Conservation (phyloP, 92 coral and sea anemone species). For the Umimayanthus kanabou region DNA sequence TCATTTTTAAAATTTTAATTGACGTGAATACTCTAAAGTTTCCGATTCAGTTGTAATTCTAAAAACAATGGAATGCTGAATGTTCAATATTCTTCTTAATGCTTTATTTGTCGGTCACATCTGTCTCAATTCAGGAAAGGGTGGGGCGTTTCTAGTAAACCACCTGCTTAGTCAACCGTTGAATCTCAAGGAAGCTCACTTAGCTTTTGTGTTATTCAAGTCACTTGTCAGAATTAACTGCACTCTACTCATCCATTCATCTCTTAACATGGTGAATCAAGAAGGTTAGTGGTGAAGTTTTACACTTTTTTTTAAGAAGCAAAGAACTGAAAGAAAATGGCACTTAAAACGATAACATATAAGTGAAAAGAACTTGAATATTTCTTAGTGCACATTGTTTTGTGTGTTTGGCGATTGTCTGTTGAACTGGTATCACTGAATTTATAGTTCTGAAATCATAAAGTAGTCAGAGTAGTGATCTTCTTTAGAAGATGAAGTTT, state of each 20-base stretch:
- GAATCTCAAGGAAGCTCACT: slow-evolving; percentile 3
- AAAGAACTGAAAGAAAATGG: not conserved
- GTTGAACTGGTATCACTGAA: not conserved
- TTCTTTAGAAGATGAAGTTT: not conserved
- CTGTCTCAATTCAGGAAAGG: slow-evolving; percentile 38
- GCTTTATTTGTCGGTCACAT: slow-evolving; percentile 26
- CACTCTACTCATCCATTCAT: not conserved
- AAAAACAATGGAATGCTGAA: not conserved
- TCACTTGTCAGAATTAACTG: not conserved
- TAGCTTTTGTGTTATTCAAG: slow-evolving; percentile 6
- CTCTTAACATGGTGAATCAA: slow-evolving; percentile 31
- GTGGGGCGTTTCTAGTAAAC: slow-evolving; percentile 9
- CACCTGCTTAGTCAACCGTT: slow-evolving; percentile 21
- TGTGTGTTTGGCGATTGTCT: not conserved
- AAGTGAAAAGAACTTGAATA: not conserved
- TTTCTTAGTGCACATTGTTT: not conserved
- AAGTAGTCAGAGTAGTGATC: not conserved
- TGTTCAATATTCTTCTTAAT: slow-evolving; percentile 3
- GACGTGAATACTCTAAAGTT: not conserved
- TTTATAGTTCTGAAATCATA: no score
- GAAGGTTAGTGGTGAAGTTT: slow-evolving; percentile 12
- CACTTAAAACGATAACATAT: not conserved
- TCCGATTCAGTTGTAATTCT: not conserved
- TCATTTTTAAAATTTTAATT: not conserved
- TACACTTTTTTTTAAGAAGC: not conserved